Evolutionary conservation across 2,797 vertebrate genomes (phyloP).

Genomic region (Telmatherina bonti): DNA sequence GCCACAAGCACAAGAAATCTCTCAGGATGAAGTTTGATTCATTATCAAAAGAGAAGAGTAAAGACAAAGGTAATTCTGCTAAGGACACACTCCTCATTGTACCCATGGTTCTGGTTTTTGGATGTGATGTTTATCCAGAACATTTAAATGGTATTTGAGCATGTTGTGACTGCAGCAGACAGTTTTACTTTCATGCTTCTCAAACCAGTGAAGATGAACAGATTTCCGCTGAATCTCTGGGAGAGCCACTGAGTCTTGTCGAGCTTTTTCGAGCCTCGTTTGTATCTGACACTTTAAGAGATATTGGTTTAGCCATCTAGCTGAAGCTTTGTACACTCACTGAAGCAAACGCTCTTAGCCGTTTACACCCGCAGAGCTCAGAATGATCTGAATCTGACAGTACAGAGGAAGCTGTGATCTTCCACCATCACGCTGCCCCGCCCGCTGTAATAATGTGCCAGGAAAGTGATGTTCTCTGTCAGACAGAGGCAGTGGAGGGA

Average conservation of each 20-base stretch:
- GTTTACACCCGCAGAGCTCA: constrained; percentile 47
- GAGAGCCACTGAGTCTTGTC: constrained; percentile 34
- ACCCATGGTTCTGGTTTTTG: not conserved
- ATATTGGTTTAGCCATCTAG: constrained; percentile 51
- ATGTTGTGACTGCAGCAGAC: not conserved
- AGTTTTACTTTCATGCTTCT: constrained; percentile 19
- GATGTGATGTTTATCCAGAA: not conserved
- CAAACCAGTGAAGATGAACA: constrained; percentile 47
- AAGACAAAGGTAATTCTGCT: constrained; percentile 88
- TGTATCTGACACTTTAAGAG: constrained; percentile 54
- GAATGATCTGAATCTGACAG: constrained; percentile 65
- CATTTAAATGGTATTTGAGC: not conserved
- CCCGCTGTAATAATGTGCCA: constrained; percentile 61
- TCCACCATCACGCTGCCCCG: constrained; percentile 31
- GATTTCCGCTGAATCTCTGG: constrained; percentile 34
- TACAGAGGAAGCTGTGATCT: constrained; percentile 52
- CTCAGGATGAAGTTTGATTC: constrained; percentile 97
- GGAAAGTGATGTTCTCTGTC: constrained; percentile 76
- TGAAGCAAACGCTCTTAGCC: constrained; percentile 57
- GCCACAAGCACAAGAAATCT: constrained; percentile 95
- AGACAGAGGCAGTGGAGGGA: constrained; percentile 66
- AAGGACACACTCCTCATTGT: not conserved
- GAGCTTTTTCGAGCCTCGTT: constrained; percentile 47
- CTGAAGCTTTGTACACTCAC: constrained; percentile 51
- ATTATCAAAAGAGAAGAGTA: constrained; percentile 95